Percentiles rank a stretch among this genome's conserved stretches.
phyloP scores from a whole-genome alignment of 2,888 invertebrate genomes.

The Xylocampa areola region DNA sequence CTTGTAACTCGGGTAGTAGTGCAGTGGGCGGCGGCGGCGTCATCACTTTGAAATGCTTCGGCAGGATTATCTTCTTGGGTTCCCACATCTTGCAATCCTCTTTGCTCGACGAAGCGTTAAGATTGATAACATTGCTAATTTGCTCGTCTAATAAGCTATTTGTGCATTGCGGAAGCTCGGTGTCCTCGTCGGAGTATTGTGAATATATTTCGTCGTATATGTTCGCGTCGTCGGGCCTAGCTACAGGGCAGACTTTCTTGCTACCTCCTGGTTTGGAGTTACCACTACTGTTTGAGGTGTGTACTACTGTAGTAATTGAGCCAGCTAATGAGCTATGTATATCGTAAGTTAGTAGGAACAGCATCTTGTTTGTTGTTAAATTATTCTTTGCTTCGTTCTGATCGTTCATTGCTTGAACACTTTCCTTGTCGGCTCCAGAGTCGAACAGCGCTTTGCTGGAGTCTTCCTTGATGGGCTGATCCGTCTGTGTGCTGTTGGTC shows the following conservation, averaged over 20 bases:
- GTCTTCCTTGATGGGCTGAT: constrained; percentile 80
- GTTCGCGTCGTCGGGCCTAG: constrained; percentile 78
- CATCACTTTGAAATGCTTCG: constrained; percentile 81
- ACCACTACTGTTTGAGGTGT: constrained; percentile 82
- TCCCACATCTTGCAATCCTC: constrained; percentile 84
- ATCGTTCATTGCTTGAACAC: constrained; percentile 94
- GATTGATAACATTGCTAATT: constrained; percentile 88
- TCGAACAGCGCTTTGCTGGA: constrained; percentile 83
- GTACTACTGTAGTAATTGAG: constrained; percentile 83
- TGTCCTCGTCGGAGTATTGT: constrained; percentile 90
- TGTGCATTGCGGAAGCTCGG: constrained; percentile 87
- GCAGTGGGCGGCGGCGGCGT: constrained; percentile 78
- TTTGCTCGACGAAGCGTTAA: constrained; percentile 86
- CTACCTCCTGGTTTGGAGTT: constrained; percentile 88
- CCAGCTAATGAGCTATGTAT: constrained; percentile 91
- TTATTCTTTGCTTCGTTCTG: constrained; percentile 92
- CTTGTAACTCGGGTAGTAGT: constrained; percentile 78
- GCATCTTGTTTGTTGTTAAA: constrained; percentile 79
- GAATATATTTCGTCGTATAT: constrained; percentile 87
- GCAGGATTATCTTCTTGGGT: constrained; percentile 79
- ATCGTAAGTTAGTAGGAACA: constrained; percentile 92
- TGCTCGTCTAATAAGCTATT: constrained; percentile 84
- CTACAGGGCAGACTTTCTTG: constrained; percentile 84
- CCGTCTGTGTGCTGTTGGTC: constrained; percentile 69
- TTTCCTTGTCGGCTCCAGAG: constrained; percentile 79